Base-by-base conservation (phyloP, 2,113 vertebrate species). In the Ia io region DNA sequence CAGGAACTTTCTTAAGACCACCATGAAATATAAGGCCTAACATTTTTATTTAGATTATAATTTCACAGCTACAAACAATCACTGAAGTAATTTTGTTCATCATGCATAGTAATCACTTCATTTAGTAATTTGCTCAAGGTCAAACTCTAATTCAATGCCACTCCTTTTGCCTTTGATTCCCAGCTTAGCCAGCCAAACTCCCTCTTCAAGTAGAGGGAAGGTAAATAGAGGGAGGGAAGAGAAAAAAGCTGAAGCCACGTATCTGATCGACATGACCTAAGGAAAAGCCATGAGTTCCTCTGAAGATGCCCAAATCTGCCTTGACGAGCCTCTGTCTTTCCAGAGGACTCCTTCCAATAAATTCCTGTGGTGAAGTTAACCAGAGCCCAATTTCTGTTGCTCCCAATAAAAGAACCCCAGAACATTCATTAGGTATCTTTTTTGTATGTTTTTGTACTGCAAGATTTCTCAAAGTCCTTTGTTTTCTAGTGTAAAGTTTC, bases 381-480 rank as follows among this genome's bases (percentile, higher is more conserved):
- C 6, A 85, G 49, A 85, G 56, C 1, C 1, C 67, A 53, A 22
- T 65, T 59, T 87, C 47, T 47, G 13, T 80, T n/a, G 4, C 44
- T 91, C 87, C 9, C 3, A 63, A 59, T 71, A 25, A 93, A 84
- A 84, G 12, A 74, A 51, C 5, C 6, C 10, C 1, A 44, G 59
- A 73, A 40, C 14, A 28, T 16, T 65, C 8, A 40, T 40, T 74
- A 51, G 71, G 6, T 71, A 37, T 35, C 13, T 47, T 80, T 84
- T 84, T 69, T 37, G 2, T 28, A 49, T 35, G 14, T 91, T 88
- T 77, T 92, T 61, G 11, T 71, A 53, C n/a, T 47, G 44, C 7
- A 84, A 9, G 30, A 37, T 91, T 90, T 92, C n/a, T 90, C 70
- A 95, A 78, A 89, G 25, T 61, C 30, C 37, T 88, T 88, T 85